Conservation (phyloP, 2,113 vertebrate genomes). For the Clarias batrachus region DNA sequence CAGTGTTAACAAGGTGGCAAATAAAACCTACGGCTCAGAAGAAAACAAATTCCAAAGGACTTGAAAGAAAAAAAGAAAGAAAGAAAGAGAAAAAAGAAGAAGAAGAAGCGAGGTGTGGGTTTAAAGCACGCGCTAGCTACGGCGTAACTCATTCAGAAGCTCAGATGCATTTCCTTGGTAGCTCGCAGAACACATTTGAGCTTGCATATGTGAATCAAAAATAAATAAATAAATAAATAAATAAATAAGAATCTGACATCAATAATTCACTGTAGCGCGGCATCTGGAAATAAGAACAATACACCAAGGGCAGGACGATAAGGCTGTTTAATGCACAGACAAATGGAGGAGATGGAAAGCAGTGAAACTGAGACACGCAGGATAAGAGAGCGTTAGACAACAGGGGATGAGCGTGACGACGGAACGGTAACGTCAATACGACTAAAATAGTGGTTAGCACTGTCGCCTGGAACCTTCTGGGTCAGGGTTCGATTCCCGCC, state of each 20-base stretch:
- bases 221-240: slow-evolving; percentile 22
- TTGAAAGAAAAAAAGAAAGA: background rate
- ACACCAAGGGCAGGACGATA: slow-evolving; percentile 31
- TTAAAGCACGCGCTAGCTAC: background rate
- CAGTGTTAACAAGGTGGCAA: slow-evolving; percentile 23
- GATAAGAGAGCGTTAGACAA: slow-evolving; percentile 43
- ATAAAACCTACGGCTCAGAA: slow-evolving; percentile 11
- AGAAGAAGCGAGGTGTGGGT: slow-evolving; percentile 2
- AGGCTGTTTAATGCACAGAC: slow-evolving; percentile 33
- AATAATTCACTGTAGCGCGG: slow-evolving; percentile 49
- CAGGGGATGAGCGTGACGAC: background rate
- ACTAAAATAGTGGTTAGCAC: background rate
- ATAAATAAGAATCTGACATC: slow-evolving; percentile 10
- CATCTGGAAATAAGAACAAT: slow-evolving; percentile 49
- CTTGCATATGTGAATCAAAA: slow-evolving; percentile 36
- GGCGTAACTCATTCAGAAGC: background rate
- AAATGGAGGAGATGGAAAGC: slow-evolving; percentile 19
- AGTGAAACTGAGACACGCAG: slow-evolving; percentile 49
- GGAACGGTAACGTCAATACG: background rate
- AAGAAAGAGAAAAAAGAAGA: too few species aligned
- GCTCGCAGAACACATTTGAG: slow-evolving; percentile 41
- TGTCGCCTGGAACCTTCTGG: too few species aligned
- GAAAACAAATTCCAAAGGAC: slow-evolving; percentile 8
- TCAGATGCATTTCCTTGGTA: slow-evolving; percentile 17
- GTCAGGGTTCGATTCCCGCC: too few species aligned